A percentile compares a stretch with the other conserved stretches of the same genome.
Evolutionary conservation across 2,888 invertebrate species (phyloP).

Genomic region (Noctua janthina): DNA sequence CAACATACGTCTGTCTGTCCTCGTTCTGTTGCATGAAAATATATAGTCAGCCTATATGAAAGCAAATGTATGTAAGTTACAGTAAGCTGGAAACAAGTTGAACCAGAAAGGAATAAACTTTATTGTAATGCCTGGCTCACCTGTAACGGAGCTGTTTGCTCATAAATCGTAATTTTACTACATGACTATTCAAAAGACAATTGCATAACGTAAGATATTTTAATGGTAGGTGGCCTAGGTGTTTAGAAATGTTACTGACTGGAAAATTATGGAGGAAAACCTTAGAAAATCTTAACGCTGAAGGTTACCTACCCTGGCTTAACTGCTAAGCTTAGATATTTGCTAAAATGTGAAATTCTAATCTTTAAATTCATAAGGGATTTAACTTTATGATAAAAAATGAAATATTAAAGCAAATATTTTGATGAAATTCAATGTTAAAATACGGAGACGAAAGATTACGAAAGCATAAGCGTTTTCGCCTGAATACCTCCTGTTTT

Average conservation of each 20-base stretch:
- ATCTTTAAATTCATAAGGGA: neutral
- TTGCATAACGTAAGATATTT: neutral
- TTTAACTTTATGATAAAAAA: neutral
- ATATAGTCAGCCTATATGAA: constrained; percentile 35
- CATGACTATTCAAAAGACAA: neutral
- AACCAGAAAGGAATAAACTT: constrained; percentile 13
- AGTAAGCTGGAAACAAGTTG: constrained; percentile 17
- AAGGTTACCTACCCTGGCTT: neutral
- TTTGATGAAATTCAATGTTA: neutral
- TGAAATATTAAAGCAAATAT: neutral
- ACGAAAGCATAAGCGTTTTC: constrained; percentile 14
- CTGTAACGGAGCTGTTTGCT: neutral
- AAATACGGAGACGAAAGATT: constrained; percentile 14
- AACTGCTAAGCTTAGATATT: constrained; percentile 1
- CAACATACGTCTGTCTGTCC: constrained; percentile 26
- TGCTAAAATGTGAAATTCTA: neutral
- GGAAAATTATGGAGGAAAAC: neutral
- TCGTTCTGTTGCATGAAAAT: constrained; percentile 28
- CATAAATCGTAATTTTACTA: neutral
- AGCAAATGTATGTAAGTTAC: constrained; percentile 38
- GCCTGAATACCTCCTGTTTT: constrained; percentile 15
- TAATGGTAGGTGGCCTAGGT: neutral
- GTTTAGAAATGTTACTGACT: no score
- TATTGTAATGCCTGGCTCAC: neutral
- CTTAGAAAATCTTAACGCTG: neutral